phyloP scores from a whole-genome alignment of 2,797 vertebrate species.

The Benthosema pterotum region DNA sequence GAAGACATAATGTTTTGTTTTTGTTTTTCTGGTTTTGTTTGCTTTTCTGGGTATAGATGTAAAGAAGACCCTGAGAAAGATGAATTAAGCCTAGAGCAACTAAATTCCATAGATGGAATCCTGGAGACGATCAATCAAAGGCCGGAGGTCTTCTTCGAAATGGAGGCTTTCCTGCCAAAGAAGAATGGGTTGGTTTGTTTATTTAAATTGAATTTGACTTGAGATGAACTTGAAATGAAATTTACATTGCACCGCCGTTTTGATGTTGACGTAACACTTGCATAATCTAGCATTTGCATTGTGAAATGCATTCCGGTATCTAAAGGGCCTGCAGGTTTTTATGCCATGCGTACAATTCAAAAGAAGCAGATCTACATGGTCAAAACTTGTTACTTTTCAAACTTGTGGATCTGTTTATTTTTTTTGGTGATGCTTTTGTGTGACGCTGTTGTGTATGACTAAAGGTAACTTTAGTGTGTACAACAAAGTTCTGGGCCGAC shows the following conservation, averaged over 20 bases:
- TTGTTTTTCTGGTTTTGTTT: neutral
- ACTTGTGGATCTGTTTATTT: too few relatives aligned
- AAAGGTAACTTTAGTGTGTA: too few relatives aligned
- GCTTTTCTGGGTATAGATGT: constrained; percentile 75
- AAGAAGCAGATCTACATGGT: too few relatives aligned
- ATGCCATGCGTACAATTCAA: too few relatives aligned
- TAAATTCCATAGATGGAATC: constrained; percentile 74
- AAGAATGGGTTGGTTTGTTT: constrained; percentile 88
- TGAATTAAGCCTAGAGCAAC: constrained; percentile 61
- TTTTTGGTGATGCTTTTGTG: too few relatives aligned
- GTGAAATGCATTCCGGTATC: neutral
- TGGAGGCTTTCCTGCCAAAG: constrained; percentile 97
- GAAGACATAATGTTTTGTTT: neutral
- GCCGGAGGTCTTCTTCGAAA: constrained; percentile 88
- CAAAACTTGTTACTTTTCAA: too few relatives aligned
- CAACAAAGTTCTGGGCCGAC: too few relatives aligned
- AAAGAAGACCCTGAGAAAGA: constrained; percentile 51
- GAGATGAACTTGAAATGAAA: too few relatives aligned
- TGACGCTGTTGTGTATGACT: too few relatives aligned
- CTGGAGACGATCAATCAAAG: constrained; percentile 85
- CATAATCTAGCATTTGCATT: neutral
- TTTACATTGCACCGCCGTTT: too few relatives aligned
- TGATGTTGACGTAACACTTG: too few relatives aligned
- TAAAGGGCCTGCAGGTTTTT: neutral
- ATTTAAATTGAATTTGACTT: neutral